phyloP scores from a whole-genome alignment of 2,888 invertebrate genomes.

The Leptinotarsa haldemani region DNA sequence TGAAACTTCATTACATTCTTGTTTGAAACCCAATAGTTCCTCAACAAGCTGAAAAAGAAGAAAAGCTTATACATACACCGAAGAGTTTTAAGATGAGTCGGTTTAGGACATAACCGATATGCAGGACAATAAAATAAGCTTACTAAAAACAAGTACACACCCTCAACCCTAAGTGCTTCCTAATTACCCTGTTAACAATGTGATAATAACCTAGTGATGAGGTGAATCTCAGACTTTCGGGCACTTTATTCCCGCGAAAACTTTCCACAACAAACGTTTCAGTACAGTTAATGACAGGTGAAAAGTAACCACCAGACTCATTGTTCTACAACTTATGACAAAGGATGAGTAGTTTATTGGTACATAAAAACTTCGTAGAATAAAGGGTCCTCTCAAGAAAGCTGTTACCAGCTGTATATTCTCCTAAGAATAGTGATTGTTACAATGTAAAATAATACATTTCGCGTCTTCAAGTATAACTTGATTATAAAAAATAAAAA shows the following conservation, averaged over 20 bases:
- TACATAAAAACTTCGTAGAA: background rate
- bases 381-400: background rate
- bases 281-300: conserved; percentile 19
- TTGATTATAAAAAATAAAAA: conserved; percentile 37
- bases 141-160: background rate
- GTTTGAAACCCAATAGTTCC: background rate
- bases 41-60: background rate
- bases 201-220: conserved; percentile 18
- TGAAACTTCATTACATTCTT: background rate
- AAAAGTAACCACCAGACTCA: conserved; percentile 17
- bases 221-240: conserved; percentile 18
- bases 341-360: background rate
- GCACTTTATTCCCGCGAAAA: conserved; percentile 12
- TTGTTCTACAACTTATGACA: background rate
- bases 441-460: conserved; percentile 35
- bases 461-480: conserved; percentile 24
- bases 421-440: conserved; percentile 31
- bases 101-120: background rate
- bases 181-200: conserved; percentile 24
- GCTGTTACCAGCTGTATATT: background rate
- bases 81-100: background rate
- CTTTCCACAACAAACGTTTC: conserved; percentile 13
- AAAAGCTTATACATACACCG: background rate
- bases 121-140: background rate
- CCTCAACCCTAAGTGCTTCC: background rate